A percentile compares a stretch with the other conserved stretches of the same genome.
These are phyloP conservation scores for Brenthis daphne DNA, from an alignment of 2,888 invertebrate species.

Conservation along the genomic window DNA sequence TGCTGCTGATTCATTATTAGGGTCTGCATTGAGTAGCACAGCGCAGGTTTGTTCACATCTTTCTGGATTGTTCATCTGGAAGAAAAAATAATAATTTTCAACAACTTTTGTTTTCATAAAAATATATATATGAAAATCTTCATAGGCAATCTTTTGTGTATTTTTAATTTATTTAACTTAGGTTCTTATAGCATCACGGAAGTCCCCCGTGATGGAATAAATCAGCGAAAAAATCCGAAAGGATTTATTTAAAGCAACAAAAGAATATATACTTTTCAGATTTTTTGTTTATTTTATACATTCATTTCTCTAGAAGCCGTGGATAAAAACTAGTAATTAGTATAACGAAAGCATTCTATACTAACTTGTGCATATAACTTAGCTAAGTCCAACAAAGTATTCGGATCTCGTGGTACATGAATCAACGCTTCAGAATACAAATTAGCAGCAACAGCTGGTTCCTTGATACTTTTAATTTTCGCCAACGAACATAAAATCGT, in stretches of 20 bases:
- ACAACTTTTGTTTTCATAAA: not conserved
- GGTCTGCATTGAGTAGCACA: conserved; percentile 90
- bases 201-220: no score
- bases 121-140: not conserved
- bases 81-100: conserved; percentile 24
- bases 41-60: conserved; percentile 94
- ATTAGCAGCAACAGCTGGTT: conserved; percentile 85
- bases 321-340: no score
- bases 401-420: conserved; percentile 88
- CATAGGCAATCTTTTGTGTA: no score
- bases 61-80: conserved; percentile 90
- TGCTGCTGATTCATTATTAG: conserved; percentile 95
- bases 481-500: conserved; percentile 67
- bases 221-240: no score
- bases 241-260: no score
- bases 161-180: no score
- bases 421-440: conserved; percentile 94
- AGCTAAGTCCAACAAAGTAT: conserved; percentile 87
- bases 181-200: no score
- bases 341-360: not conserved
- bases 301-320: no score
- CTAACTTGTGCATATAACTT: conserved; percentile 89
- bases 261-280: no score
- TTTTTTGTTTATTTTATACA: no score
- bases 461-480: conserved; percentile 63